Base-by-base conservation (phyloP, 1,140 invertebrate species). In the Pogonomyrmex barbatus region DNA sequence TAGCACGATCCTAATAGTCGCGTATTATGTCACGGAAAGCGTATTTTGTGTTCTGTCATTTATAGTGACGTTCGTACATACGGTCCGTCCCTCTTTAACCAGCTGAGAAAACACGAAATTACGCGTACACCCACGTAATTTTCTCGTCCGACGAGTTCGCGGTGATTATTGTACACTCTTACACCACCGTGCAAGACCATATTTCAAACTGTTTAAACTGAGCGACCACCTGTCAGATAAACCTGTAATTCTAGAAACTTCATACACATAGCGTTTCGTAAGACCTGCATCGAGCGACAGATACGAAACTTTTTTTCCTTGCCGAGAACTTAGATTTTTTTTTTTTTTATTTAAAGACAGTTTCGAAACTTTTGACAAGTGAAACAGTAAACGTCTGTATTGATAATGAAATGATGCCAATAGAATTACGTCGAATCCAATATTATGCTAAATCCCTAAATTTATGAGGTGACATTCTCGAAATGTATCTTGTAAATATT, bases 21-120 rank as follows among this genome's bases (percentile, higher is more conserved):
- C 79, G 76, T 52, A 79, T 91, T 91, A 91, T 89, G 86, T 91
- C 84, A 89, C 84, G 62, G 84, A 87, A 87, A 89, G 85, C 60
- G 50, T 17, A 45, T 45, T 47, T 12, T 12, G 12, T 52, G 33
- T 24, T 62, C 68, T 10, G 47, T 81, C 58, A 54, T 36, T 60
- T 36, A 56, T 42, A 70, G 17, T 33, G 24, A 79, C n/a, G 33
- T 39, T 73, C 62, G 45, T 50, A 47, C 4, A 24, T 3, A 1
- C 24, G 14, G 58, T 50, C 65, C 30, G 24, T 65, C 30, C 17
- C 10, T 81, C 56, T 62, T 86, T 71, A 73, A 83, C 54, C 68
- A 83, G 42, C 68, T 83, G 79, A 83, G 54, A 83, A 83, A 83
- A 83, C 68, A 83, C 68, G 30, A 83, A 83, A 83, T 83, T 83